Conservation (phyloP, 2,888 invertebrate genomes). For the Agrilus biguttatus region DNA sequence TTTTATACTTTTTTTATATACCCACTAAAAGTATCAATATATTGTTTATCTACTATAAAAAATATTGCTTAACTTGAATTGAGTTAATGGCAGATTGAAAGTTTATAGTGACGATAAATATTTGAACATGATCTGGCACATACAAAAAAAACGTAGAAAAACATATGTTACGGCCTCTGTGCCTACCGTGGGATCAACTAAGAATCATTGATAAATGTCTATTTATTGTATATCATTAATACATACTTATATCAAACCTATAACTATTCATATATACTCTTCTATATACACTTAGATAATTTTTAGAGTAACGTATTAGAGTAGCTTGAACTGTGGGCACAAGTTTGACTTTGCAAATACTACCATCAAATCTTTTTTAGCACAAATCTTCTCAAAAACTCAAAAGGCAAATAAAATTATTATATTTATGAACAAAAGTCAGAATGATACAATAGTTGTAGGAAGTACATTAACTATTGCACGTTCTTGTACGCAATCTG, state of each 20-base stretch:
- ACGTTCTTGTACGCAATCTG: background rate
- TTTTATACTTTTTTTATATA: too few species aligned
- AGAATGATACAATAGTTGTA: too few species aligned
- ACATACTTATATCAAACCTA: constrained; percentile 24
- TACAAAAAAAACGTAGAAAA: constrained; percentile 16
- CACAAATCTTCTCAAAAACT: constrained; percentile 1
- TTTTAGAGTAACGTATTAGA: constrained; percentile 22
- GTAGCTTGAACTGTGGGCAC: constrained; percentile 37
- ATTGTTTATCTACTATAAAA: too few species aligned
- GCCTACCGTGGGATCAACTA: constrained; percentile 36
- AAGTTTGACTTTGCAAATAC: constrained; percentile 28
- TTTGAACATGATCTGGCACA: constrained; percentile 31
- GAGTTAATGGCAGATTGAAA: too few species aligned
- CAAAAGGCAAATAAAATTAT: constrained; percentile 12
- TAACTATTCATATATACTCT: constrained; percentile 28
- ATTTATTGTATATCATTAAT: constrained; percentile 23
- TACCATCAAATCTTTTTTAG: constrained; percentile 18
- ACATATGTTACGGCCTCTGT: constrained; percentile 28
- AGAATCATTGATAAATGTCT: constrained; percentile 31
- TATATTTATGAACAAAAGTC: too few species aligned
- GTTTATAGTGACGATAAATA: constrained; percentile 18
- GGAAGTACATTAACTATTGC: too few species aligned
- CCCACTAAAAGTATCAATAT: too few species aligned
- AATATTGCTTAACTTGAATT: too few species aligned
- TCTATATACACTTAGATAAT: constrained; percentile 23